Percentiles rank a stretch among this genome's conserved stretches.
These are phyloP conservation scores for Corythoichthys intestinalis DNA, from an alignment of 2,113 vertebrate species.

Conservation along the genomic window DNA sequence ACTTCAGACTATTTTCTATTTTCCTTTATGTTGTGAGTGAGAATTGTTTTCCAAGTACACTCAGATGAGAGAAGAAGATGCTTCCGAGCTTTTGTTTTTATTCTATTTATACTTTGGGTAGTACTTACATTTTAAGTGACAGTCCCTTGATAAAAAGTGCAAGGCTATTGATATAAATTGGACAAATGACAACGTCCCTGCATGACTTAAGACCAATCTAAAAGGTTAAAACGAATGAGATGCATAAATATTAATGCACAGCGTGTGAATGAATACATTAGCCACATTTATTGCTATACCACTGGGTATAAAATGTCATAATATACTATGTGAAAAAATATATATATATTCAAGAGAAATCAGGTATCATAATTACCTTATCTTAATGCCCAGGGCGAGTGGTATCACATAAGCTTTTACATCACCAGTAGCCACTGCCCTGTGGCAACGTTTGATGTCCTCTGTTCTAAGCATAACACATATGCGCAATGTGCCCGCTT, in stretches of 20 bases:
- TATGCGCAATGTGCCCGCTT: slow-evolving; percentile 12
- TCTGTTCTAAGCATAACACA: slow-evolving; percentile 30
- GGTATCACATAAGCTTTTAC: slow-evolving; percentile 67
- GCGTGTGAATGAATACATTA: background rate
- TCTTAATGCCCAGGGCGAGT: slow-evolving; percentile 28
- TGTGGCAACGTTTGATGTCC: slow-evolving; percentile 35
- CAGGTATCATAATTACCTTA: slow-evolving; percentile 22
- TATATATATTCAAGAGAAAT: background rate
- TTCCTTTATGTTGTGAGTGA: background rate
- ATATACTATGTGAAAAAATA: background rate
- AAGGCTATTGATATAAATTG: background rate
- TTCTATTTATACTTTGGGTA: background rate
- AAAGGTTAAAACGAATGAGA: background rate
- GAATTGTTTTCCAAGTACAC: background rate
- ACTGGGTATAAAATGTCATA: background rate
- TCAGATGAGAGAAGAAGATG: background rate
- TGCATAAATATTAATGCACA: background rate
- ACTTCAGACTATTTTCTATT: background rate
- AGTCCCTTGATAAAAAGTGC: background rate
- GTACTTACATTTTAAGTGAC: background rate
- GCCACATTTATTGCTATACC: background rate
- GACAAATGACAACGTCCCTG: background rate
- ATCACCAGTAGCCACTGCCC: slow-evolving; percentile 52
- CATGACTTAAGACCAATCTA: background rate
- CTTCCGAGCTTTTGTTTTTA: background rate